These are phyloP conservation scores for Drepanosiphum platanoidis DNA, from an alignment of 2,888 invertebrate genomes.

Conservation along the genomic window DNA sequence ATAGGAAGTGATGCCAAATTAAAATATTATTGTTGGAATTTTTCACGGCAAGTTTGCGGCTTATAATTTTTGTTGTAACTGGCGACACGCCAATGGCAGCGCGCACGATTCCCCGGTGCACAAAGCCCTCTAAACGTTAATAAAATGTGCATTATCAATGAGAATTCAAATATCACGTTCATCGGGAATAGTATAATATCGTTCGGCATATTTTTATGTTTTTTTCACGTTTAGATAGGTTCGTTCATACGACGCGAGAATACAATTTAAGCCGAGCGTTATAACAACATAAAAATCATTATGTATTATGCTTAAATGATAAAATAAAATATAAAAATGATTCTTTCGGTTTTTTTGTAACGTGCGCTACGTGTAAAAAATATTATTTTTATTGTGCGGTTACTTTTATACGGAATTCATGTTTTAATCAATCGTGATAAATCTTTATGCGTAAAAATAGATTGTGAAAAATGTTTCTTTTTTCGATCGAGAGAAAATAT, in stretches of 20 bases:
- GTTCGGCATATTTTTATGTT: not conserved
- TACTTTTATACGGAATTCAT: too few relatives aligned
- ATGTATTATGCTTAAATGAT: not conserved
- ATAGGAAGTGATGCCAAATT: conserved; percentile 41
- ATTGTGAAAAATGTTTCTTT: too few relatives aligned
- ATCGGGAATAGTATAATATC: too few relatives aligned
- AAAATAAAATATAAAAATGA: not conserved
- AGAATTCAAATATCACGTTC: not conserved
- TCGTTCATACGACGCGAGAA: too few relatives aligned
- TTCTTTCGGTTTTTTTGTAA: too few relatives aligned
- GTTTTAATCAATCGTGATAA: not conserved
- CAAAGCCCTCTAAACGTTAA: not conserved
- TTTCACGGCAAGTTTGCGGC: not conserved
- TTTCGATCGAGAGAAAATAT: too few relatives aligned
- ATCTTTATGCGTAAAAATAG: too few relatives aligned
- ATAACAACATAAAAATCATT: not conserved
- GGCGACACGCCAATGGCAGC: conserved; percentile 7
- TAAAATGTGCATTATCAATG: conserved; percentile 9
- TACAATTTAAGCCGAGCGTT: too few relatives aligned
- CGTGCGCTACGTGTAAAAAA: too few relatives aligned
- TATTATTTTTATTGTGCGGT: too few relatives aligned
- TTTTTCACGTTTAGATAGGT: too few relatives aligned
- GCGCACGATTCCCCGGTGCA: not conserved
- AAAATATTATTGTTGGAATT: conserved; percentile 30
- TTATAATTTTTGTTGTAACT: conserved; percentile 28